Evolutionary conservation across 2,888 invertebrate species (phyloP), one percentile per base, ranked within the genome.

Genomic region (Ichneumoninae sp.): DNA sequence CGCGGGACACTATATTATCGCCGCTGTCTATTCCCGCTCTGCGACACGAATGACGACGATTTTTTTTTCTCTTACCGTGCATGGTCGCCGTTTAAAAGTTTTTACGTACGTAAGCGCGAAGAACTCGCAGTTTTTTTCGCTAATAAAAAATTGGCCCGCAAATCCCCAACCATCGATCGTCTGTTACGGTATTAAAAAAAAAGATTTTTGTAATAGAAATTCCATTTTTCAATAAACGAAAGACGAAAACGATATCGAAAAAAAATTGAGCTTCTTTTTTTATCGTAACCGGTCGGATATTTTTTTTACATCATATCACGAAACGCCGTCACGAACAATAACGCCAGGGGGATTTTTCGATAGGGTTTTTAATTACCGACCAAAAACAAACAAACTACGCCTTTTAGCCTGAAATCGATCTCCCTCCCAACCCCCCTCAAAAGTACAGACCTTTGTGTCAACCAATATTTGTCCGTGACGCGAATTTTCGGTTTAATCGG

Each of bases 1-100:
- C 50, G 19, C 13, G 68, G 40, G 19, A 8, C 57, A 40, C 16
- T 74, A 57, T 57, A 57, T 74, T 60, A 81, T 81, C 60, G 44
- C 36, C 69, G 13, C 74, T 22, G 33, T 66, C 66, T 75, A 36
- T 66, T 74, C 33, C 63, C 19, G 6, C 16, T 65, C 22, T 3
- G 47, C 36, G 26, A n/a, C 57, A 47, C 30, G 57, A 3, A 3
- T 1, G 22, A 26, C 26, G 3, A 8, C 26, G 3, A 19, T 13
- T 6, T 19, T 57, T 57, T 57, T 57, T 26, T 57, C 22, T 47
- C 16, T 16, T 16, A 47, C 16, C 16, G 16, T 47, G 16, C 4
- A 47, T 0, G 16, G 16, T 16, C 16, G 40, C 44, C 16, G 16
- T 47, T 47, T 1, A 47, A 47, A 47, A 3, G 5, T 16, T 47